Conservation (phyloP, 1,140 invertebrate species). For the Plectrocnemia conspersa region DNA sequence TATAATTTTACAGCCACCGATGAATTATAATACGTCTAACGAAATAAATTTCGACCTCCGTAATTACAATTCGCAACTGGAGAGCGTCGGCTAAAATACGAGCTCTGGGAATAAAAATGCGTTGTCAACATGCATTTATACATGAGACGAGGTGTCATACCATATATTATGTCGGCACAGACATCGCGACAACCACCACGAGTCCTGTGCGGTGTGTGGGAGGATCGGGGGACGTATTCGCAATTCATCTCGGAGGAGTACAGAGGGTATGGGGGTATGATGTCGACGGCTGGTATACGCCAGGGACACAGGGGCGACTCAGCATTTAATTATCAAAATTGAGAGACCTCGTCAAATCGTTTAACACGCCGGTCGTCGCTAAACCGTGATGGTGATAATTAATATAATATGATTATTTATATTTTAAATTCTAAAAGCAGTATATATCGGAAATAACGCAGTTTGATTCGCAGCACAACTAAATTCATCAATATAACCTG, state of each 20-base stretch:
- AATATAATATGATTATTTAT: not conserved
- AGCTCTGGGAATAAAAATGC: conserved; percentile 25
- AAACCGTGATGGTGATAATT: not conserved
- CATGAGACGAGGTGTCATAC: conserved; percentile 34
- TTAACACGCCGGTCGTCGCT: conserved; percentile 8
- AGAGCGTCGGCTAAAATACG: no score
- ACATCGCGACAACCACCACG: conserved; percentile 17
- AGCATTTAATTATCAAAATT: conserved; percentile 34
- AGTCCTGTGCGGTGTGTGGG: conserved; percentile 6
- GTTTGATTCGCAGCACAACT: no score
- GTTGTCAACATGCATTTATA: conserved; percentile 34
- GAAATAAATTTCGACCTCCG: no score
- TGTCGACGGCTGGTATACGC: not conserved
- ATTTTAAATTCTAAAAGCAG: no score
- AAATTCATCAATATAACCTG: no score
- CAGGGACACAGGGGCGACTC: conserved; percentile 6
- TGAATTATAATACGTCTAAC: no score
- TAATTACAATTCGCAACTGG: conserved; percentile 8
- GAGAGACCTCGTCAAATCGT: conserved; percentile 10
- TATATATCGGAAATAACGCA: no score
- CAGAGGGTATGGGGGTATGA: not conserved
- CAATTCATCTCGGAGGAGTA: conserved; percentile 6
- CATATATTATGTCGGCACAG: conserved; percentile 30
- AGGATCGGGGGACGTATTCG: not conserved
- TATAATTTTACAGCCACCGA: no score